Base-by-base conservation (phyloP, 2,797 vertebrate species). In the Hydrocynus forskahlii region DNA sequence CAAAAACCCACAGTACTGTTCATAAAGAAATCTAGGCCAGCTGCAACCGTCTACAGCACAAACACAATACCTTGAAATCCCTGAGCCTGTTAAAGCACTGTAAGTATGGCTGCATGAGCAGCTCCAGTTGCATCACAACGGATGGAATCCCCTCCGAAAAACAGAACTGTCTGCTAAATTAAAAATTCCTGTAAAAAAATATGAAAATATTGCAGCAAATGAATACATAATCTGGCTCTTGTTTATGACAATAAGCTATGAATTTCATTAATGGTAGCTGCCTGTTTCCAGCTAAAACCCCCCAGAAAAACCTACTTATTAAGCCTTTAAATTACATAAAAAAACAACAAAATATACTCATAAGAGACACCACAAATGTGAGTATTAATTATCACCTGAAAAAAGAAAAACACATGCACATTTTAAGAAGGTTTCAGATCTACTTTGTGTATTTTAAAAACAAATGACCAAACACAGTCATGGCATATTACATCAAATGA, bases 1-100 rank as follows among this genome's bases (percentile, higher is more conserved):
- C 67, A 60, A 19, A n/a, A 73, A 54, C 29, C n/a, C 55, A 35
- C 52, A 45, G 50, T 7, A 5, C 35, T 29, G 7, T 29, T 81
- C 12, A 77, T 81, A 57, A 66, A 52, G 29, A 76, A 48, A 77
- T 77, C 48, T 72, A 43, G 21, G 59, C 74, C 80, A 72, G 75
- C 59, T 72, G 67, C 38, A 48, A 23, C 25, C 9, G 8, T 48
- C 75, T 72, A 66, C 29, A 54, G 66, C 79, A 76, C 59, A 43
- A 52, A n/a, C 25, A 43, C 75, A 40, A 38, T 74, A 59, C 23
- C 19, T 54, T 55, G 59, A 43, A 72, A 40, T 74, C 71, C 54
- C 75, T n/a, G 17, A 57, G 50, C 29, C 13, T 59, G 35, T 70
- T 76, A 14, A 52, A 72, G 7, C 21, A 59, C 60, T 54, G 43